A percentile compares a stretch with the other conserved stretches of the same genome.
Conservation (phyloP, 2,797 vertebrate genomes). For the Thaleichthys pacificus region DNA sequence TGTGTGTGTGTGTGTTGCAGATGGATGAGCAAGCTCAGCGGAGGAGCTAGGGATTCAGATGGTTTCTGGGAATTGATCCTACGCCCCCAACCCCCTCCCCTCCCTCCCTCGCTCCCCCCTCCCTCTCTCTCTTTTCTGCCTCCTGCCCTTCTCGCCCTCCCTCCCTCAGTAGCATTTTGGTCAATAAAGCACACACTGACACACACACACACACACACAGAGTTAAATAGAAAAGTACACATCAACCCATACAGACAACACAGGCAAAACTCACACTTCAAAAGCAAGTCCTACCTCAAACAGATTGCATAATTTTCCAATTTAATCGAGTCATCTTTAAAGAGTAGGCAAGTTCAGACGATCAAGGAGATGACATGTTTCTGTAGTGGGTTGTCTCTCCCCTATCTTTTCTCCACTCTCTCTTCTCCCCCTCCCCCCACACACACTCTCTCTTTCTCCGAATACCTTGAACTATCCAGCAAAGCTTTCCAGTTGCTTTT, state of each 20-base stretch:
- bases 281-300: slow-evolving; percentile 48
- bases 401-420: slow-evolving; percentile 31
- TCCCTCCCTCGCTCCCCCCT: slow-evolving; percentile 15
- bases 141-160: slow-evolving; percentile 29
- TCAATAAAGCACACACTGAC: slow-evolving; percentile 32
- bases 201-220: not conserved
- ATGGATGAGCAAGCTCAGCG: slow-evolving; percentile 61
- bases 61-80: slow-evolving; percentile 70
- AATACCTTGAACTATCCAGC: slow-evolving; percentile 66
- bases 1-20: slow-evolving; percentile 23
- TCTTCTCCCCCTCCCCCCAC: slow-evolving; percentile 11
- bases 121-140: too few relatives aligned
- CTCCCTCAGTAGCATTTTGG: slow-evolving; percentile 44
- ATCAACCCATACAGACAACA: slow-evolving; percentile 14
- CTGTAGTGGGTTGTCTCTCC: slow-evolving; percentile 53
- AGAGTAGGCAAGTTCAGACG: slow-evolving; percentile 42
- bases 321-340: slow-evolving; percentile 58
- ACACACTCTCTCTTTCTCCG: slow-evolving; percentile 19
- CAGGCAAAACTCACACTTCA: slow-evolving; percentile 29
- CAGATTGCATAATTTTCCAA: slow-evolving; percentile 58
- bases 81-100: slow-evolving; percentile 41
- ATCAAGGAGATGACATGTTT: slow-evolving; percentile 67
- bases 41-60: slow-evolving; percentile 58
- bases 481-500: slow-evolving; percentile 65
- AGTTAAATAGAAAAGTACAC: not conserved